phyloP scores from a whole-genome alignment of 92 coral and sea anemone genomes.

The Epizoanthus rinbou region DNA sequence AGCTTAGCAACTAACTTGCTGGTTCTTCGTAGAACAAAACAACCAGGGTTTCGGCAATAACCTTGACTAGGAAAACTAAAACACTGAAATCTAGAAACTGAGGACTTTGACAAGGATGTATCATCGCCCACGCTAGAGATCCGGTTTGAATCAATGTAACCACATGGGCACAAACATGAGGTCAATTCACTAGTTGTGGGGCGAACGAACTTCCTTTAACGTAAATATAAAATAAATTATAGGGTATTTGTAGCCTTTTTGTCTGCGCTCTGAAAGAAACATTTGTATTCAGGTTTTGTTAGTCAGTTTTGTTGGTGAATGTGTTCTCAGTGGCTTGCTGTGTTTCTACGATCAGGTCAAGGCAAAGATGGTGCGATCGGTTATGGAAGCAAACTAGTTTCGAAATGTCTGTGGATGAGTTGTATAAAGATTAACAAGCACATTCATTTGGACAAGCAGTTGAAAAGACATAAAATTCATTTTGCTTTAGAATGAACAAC shows the following conservation, averaged over 20 bases:
- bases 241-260: background rate
- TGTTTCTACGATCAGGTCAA: background rate
- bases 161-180: background rate
- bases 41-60: background rate
- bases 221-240: background rate
- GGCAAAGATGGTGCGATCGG: background rate
- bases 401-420: background rate
- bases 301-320: background rate
- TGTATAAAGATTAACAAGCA: conserved; percentile 18
- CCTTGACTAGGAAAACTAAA: background rate
- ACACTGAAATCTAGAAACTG: background rate
- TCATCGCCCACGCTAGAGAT: conserved; percentile 31
- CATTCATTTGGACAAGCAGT: conserved; percentile 2
- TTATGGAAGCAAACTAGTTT: background rate
- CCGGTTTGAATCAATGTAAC: conserved; percentile 34
- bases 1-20: conserved; percentile 26
- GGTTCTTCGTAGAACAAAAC: background rate
- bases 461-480: background rate
- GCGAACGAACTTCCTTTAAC: background rate
- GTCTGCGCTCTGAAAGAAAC: background rate
- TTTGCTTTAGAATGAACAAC: background rate
- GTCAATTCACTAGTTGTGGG: background rate
- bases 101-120: background rate
- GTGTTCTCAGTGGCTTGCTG: background rate
- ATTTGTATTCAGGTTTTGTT: background rate